Conservation (phyloP, 2,888 invertebrate genomes). For the Parasteatoda lunata region DNA sequence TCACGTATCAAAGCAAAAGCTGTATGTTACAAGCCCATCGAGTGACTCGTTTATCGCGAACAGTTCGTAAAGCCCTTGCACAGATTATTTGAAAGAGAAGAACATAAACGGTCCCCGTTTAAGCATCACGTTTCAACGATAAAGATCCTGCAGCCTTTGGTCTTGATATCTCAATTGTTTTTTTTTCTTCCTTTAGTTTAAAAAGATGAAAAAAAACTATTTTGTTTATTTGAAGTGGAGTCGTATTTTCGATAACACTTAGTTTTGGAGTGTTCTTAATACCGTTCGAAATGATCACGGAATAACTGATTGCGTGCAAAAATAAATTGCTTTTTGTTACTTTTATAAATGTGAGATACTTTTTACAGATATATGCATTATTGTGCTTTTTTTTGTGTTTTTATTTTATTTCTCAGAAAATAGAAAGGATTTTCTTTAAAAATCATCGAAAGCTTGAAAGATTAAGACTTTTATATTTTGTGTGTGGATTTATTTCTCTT, state of each 20-base stretch:
- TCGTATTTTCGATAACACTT: not conserved
- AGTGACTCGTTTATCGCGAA: slow-evolving; percentile 48
- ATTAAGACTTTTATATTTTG: too few species aligned
- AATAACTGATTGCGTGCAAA: not conserved
- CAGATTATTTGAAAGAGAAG: slow-evolving; percentile 50
- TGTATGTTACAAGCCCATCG: slow-evolving; percentile 34
- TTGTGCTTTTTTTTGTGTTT: too few species aligned
- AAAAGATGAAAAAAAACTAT: not conserved
- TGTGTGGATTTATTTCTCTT: too few species aligned
- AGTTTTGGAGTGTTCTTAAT: not conserved
- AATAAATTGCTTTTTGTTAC: not conserved
- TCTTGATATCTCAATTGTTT: slow-evolving; percentile 45
- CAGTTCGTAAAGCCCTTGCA: slow-evolving; percentile 27
- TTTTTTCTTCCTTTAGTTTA: not conserved
- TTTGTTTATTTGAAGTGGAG: slow-evolving; percentile 38
- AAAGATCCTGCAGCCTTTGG: slow-evolving; percentile 24
- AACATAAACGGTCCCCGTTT: slow-evolving; percentile 30
- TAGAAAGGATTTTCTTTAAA: too few species aligned
- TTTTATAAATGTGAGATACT: not conserved
- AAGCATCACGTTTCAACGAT: slow-evolving; percentile 46
- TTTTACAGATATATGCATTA: not conserved
- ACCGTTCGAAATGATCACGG: not conserved
- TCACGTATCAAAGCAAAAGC: slow-evolving; percentile 45
- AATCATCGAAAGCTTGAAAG: too few species aligned
- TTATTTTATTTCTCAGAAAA: too few species aligned